These are phyloP conservation scores for Rousettus leschenaultii DNA, from an alignment of 2,113 vertebrate species.

Conservation along the genomic window DNA sequence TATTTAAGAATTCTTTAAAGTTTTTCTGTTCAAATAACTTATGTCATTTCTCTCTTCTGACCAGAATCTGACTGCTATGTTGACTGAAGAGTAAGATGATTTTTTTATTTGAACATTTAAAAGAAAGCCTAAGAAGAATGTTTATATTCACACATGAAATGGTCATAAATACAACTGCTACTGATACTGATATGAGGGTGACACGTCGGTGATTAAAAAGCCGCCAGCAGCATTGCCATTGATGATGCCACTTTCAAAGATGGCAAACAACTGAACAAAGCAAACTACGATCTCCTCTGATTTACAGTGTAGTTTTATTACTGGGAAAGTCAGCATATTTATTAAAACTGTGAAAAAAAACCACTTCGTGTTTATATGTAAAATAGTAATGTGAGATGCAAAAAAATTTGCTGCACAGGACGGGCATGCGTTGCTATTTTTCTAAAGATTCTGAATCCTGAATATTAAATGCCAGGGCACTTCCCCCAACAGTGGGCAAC, in stretches of 20 bases:
- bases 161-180: background rate
- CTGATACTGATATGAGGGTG: background rate
- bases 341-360: background rate
- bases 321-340: background rate
- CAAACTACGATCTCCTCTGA: background rate
- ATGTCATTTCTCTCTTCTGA: background rate
- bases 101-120: background rate
- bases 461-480: accelerated
- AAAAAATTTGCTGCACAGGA: background rate
- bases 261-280: background rate
- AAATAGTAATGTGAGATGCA: background rate
- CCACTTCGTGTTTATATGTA: background rate
- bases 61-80: background rate
- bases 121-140: background rate
- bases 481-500: background rate
- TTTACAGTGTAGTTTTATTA: background rate
- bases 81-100: background rate
- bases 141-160: background rate
- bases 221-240: background rate
- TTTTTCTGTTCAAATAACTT: background rate
- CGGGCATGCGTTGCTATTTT: too few relatives aligned
- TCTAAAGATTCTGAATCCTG: background rate
- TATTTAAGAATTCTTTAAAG: background rate
- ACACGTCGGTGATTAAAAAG: accelerated
- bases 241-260: background rate